A percentile compares a stretch with the other conserved stretches of the same genome.
Conservation (phyloP, 2,797 vertebrate species). For the Parauchenoglanis punctatus region DNA sequence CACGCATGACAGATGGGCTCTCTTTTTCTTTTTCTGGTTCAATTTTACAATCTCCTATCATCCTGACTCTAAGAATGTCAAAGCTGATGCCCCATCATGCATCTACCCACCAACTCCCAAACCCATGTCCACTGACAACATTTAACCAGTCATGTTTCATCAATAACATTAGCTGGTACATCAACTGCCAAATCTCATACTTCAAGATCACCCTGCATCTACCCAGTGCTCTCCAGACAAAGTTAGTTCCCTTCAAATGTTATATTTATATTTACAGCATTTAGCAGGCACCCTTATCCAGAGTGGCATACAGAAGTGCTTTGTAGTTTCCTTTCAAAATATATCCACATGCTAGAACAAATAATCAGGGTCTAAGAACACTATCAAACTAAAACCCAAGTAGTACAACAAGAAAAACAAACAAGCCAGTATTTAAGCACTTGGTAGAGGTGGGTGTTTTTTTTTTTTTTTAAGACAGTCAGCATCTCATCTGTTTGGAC, state of each 20-base stretch:
- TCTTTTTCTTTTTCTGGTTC: background rate
- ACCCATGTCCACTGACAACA: background rate
- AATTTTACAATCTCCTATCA: background rate
- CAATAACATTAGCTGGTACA: background rate
- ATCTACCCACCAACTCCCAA: background rate
- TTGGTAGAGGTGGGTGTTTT: background rate
- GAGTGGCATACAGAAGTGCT: background rate
- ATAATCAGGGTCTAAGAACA: background rate
- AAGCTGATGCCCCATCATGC: background rate
- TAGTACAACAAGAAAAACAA: background rate
- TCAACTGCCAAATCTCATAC: background rate
- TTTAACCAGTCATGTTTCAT: background rate
- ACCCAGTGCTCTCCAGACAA: background rate
- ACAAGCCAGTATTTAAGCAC: background rate
- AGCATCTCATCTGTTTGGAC: background rate
- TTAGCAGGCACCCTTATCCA: background rate
- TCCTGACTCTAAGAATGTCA: background rate
- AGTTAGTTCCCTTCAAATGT: background rate
- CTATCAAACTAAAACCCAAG: background rate
- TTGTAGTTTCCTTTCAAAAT: background rate
- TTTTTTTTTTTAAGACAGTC: background rate
- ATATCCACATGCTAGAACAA: background rate
- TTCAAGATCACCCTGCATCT: background rate
- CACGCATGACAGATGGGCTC: background rate
- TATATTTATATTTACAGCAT: background rate